Evolutionary conservation across 2,888 invertebrate genomes (phyloP), one percentile per base, ranked within the genome.

Genomic region (Agapetus fuscipes): DNA sequence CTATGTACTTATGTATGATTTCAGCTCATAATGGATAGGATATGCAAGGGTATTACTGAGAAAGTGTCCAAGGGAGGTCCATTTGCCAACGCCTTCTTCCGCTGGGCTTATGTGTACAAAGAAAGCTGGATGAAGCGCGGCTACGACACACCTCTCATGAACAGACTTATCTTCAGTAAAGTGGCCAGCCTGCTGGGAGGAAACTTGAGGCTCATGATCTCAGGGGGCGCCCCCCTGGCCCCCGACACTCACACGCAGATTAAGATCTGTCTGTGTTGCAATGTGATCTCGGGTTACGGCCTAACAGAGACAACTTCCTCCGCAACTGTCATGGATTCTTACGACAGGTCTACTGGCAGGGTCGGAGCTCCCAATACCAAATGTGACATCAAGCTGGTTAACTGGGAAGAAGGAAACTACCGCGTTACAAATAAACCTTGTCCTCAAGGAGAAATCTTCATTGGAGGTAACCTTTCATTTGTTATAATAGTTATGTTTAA

Each of bases 281-380:
- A 83, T 45, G 80, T 98, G 29, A 78, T 87, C 41, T 90, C 91
- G 57, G 97, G 96, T 34, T 97, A 97, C 65, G 97, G 97, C 2
- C 77, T 97, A 45, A 98, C 97, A 0, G 97, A 98, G 74, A 94
- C 96, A 11, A 87, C 89, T 50, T 94, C 95, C 1, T 89, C 89
- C 54, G 95, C 94, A 35, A 80, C 84, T 43, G 85, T 86, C 37
- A 84, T 84, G 83, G 82, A 84, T 60, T 62, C 56, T 41, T 54
- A 61, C 54, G 88, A 89, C 60, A 61, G 78, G 52, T 75, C 76
- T 31, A 77, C 79, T 27, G 95, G 94, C 11, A 76, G 90, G 54
- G 93, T 89, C 39, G 96, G 96, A 32, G 85, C 84, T 33, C 90
- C 95, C 6, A 74, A 89, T 40, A 80, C 84, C 2, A 83, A 85